Conservation (phyloP, 2,113 vertebrate species). For the Sciurus niger region DNA sequence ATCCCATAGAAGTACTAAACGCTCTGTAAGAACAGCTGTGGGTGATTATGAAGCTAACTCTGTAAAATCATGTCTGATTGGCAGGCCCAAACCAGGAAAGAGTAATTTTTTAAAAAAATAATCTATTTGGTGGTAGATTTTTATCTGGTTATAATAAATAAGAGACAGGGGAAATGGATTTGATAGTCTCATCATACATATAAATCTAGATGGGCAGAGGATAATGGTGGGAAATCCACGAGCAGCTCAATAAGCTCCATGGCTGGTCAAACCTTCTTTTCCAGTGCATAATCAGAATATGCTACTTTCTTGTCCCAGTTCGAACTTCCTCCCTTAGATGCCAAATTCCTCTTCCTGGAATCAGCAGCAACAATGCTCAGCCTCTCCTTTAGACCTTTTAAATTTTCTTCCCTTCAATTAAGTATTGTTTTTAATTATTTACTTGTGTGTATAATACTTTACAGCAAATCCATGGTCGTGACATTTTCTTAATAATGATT, state of each 20-base stretch:
- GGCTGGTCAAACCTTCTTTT: neutral
- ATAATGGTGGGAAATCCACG: slow-evolving; percentile 90
- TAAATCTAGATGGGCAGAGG: slow-evolving; percentile 92
- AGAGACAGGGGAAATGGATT: slow-evolving; percentile 90
- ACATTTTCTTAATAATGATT: neutral
- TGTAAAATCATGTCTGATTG: slow-evolving; percentile 90
- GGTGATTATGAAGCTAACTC: slow-evolving; percentile 84
- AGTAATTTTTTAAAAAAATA: slow-evolving; percentile 81
- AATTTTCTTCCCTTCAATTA: neutral
- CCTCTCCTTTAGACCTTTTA: neutral
- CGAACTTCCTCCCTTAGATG: neutral
- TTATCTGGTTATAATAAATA: slow-evolving; percentile 91
- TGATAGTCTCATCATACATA: slow-evolving; percentile 90
- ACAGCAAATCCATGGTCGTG: neutral
- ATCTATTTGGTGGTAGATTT: slow-evolving; percentile 92
- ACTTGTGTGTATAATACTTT: neutral
- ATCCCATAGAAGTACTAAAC: slow-evolving; percentile 90
- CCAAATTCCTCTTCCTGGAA: neutral
- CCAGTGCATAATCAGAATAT: neutral
- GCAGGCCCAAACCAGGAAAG: slow-evolving; percentile 89
- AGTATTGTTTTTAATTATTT: slow-evolving; percentile 27
- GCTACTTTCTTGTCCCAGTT: neutral
- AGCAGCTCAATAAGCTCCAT: slow-evolving; percentile 84
- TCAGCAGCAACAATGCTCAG: neutral
- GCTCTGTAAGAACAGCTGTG: slow-evolving; percentile 86